Base-by-base conservation (phyloP, 1,140 invertebrate genomes). In the Lasaia peninsularis region DNA sequence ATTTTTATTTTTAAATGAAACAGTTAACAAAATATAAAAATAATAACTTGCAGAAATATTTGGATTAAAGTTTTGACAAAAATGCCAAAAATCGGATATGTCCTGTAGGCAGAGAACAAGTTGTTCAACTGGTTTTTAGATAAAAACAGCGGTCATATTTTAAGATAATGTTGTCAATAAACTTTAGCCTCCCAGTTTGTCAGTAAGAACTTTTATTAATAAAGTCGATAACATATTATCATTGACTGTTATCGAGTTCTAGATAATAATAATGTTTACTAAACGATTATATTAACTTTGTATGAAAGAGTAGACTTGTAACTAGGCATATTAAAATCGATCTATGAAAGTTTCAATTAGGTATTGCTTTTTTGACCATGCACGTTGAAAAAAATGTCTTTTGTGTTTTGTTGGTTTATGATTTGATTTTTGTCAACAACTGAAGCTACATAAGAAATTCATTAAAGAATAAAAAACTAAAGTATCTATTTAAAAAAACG, bases 141-240 rank as follows among this genome's bases (percentile, higher is more conserved):
- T 56, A 60, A 56, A 64, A 50, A 49, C 18, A 57, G 54, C 52
- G 53, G 49, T 56, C 31, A 44, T 59, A 58, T 54, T 56, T 58
- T 57, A 68, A 75, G 78, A 69, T 76, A 54, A 53, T 69, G 57
- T 60, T 67, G 69, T 80, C 73, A 76, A 73, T 78, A 66, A 75
- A 73, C 68, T 67, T 69, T 62, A 69, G 57, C 69, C 65, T 63
- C 16, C 18, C 16, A 48, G 40, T 48, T 48, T 48, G 18, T 55
- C 20, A 35, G 35, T 51, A 32, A 5, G 12, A 40, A 37, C 37
- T 28, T 55, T 21, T 55, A 55, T 31, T 40, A 16, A 24, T 54
- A 37, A 40, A 44, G 10, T 16, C 35, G 53, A 55, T 55, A 55
- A 31, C 53, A 35, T 21, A 40, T 55, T 21, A 16, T 34, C 24